Base-by-base conservation (phyloP, 2,113 vertebrate genomes). In the Cryptotis parvus region DNA sequence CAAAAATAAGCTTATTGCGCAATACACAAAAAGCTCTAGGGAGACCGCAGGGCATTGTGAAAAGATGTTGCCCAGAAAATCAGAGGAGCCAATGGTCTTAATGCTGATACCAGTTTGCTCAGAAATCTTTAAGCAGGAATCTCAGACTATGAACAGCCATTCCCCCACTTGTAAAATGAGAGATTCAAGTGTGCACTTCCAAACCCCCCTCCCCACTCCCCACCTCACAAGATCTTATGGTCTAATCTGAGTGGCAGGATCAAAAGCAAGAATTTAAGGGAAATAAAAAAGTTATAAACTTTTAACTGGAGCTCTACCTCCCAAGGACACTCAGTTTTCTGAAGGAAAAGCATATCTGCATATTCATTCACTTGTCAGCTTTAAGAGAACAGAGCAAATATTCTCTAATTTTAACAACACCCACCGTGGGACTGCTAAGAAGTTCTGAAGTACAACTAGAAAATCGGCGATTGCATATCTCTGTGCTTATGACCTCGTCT, bases 1-100 rank as follows among this genome's bases (percentile, higher is more conserved):
- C 61, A 16, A 33, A 91, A 94, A 95, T 66, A 95, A 87, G 78
- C 24, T 45, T 95, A 11, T 63, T 94, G 84, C 35, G 84, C 41
- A 86, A 49, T 0, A 45, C 68, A 66, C 8, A 41, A 22, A 85
- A 61, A 78, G 41, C 16, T 9, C 9, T 74, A 33, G 31, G 27
- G 35, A 83, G 52, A 76, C 7, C 15, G 2, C 43, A 58, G 16
- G 15, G 5, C 14, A 35, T 24, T 35, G 31, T 76, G 11, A 39
- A 77, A 95, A 63, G 85, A 90, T 58, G 81, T 65, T 75, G 10
- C 26, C 6, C 11, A 24, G 26, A 43, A 26, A 18, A 85, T 7
- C 31, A 35, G 8, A 27, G 45, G 6, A 80, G 49, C 12, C 58
- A 1, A 68, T 55, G n/a, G 45, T 82, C 75, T 33, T 87, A 31